Evolutionary conservation across 2,113 vertebrate species (phyloP).

Genomic region (Scophthalmus maximus): DNA sequence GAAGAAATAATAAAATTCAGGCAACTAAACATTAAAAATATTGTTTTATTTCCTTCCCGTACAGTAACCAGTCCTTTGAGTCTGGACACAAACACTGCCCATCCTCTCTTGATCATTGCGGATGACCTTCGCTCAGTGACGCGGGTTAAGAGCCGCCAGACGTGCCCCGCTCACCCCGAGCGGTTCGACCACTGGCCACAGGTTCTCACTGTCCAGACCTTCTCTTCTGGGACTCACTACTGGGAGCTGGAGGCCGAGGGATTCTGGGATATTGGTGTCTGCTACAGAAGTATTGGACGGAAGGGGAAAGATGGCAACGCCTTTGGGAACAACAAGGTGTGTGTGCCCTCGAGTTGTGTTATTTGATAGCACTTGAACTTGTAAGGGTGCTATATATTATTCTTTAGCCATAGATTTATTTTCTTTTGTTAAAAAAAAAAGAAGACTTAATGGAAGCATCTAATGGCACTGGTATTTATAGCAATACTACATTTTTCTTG

Average conservation of each 20-base stretch:
- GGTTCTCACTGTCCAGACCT: constrained; percentile 73
- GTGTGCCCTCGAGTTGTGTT: neutral
- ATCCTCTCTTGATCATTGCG: constrained; percentile 78
- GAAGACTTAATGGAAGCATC: neutral
- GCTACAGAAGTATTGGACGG: constrained; percentile 77
- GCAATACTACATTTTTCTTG: neutral
- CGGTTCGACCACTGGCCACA: constrained; percentile 84
- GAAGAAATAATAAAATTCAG: neutral
- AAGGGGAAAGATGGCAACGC: constrained; percentile 79
- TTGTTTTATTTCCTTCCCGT: neutral
- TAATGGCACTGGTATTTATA: neutral
- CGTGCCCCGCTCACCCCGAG: constrained; percentile 65
- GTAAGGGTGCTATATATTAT: neutral
- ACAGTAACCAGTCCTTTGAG: constrained; percentile 76
- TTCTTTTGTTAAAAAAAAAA: neutral
- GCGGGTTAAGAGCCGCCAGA: constrained; percentile 65
- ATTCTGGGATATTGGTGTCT: constrained; percentile 81
- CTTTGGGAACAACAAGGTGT: constrained; percentile 80
- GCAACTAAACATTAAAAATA: neutral
- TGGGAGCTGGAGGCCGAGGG: constrained; percentile 82
- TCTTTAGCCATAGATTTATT: neutral
- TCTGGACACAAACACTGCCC: constrained; percentile 78
- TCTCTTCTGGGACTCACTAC: constrained; percentile 79
- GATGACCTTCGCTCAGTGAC: constrained; percentile 73
- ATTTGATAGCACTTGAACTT: neutral